phyloP scores from a whole-genome alignment of 2,888 invertebrate genomes.

The Margaritifera margaritifera region DNA sequence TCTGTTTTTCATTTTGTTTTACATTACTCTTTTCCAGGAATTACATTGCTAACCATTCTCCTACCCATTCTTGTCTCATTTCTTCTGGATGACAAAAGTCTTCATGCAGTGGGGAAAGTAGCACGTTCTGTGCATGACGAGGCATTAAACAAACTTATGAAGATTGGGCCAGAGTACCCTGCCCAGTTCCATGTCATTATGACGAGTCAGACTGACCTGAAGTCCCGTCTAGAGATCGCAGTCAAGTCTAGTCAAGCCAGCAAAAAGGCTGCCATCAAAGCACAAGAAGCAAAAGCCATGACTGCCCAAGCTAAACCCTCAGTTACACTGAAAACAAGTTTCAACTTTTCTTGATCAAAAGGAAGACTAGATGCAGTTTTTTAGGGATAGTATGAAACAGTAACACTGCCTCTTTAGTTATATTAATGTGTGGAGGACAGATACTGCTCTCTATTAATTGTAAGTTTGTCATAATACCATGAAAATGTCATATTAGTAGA shows the following conservation, averaged over 20 bases:
- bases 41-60: slow-evolving; percentile 89
- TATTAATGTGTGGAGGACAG: no score
- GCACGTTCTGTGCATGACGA: slow-evolving; percentile 83
- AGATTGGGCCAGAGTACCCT: slow-evolving; percentile 93
- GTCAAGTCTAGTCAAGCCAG: slow-evolving; percentile 81
- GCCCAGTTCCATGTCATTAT: slow-evolving; percentile 94
- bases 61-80: slow-evolving; percentile 93
- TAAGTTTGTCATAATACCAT: no score
- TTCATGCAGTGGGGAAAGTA: slow-evolving; percentile 62
- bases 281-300: slow-evolving; percentile 39
- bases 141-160: slow-evolving; percentile 90
- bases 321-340: slow-evolving; percentile 80
- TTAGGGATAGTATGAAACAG: background rate
- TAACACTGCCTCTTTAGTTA: background rate
- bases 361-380: background rate
- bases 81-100: slow-evolving; percentile 78
- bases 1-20: slow-evolving; percentile 27
- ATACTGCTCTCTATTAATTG: no score
- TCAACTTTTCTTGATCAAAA: slow-evolving; percentile 80
- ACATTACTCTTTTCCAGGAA: slow-evolving; percentile 78
- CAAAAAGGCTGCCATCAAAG: slow-evolving; percentile 73
- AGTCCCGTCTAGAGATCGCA: slow-evolving; percentile 88
- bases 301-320: slow-evolving; percentile 45
- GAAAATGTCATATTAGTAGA: no score
- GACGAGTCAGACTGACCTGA: slow-evolving; percentile 86